A percentile compares a stretch with the other conserved stretches of the same genome.
Evolutionary conservation across 1,140 invertebrate genomes (phyloP).

Genomic region (Pogonomyrmex californicus): DNA sequence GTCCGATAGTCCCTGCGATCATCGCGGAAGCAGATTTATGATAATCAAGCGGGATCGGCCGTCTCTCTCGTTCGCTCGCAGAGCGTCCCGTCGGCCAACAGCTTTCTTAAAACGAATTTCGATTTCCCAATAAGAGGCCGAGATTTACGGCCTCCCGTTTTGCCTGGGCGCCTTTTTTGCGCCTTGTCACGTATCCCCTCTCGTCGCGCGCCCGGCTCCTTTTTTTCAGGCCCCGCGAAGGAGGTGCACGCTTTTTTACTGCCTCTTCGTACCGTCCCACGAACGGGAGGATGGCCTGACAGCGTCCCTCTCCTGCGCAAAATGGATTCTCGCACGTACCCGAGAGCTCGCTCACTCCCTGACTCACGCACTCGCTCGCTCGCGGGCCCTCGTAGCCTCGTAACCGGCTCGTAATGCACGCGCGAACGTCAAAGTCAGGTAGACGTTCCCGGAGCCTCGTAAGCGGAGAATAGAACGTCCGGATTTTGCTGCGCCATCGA

Average conservation of each 20-base stretch:
- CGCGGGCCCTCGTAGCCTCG: conserved; percentile 31
- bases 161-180: conserved; percentile 65
- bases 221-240: conserved; percentile 45
- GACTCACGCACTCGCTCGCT: conserved; percentile 38
- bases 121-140: conserved; percentile 73
- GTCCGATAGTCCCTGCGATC: conserved; percentile 34
- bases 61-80: conserved; percentile 9
- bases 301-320: conserved; percentile 71
- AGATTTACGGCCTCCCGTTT: conserved; percentile 72
- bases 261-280: conserved; percentile 68
- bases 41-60: conserved; percentile 72
- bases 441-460: conserved; percentile 57
- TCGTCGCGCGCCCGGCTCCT: neutral
- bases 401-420: conserved; percentile 68
- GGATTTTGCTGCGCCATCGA: conserved; percentile 60
- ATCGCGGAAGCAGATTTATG: conserved; percentile 72
- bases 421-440: conserved; percentile 75
- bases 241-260: conserved; percentile 73
- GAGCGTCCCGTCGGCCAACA: conserved; percentile 34
- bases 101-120: conserved; percentile 69
- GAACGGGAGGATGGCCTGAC: conserved; percentile 69
- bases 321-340: conserved; percentile 74
- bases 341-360: conserved; percentile 25
- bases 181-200: conserved; percentile 45
- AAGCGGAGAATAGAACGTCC: conserved; percentile 66